Evolutionary conservation across 2,888 invertebrate genomes (phyloP).

Genomic region (Lycocerus yunnanus): DNA sequence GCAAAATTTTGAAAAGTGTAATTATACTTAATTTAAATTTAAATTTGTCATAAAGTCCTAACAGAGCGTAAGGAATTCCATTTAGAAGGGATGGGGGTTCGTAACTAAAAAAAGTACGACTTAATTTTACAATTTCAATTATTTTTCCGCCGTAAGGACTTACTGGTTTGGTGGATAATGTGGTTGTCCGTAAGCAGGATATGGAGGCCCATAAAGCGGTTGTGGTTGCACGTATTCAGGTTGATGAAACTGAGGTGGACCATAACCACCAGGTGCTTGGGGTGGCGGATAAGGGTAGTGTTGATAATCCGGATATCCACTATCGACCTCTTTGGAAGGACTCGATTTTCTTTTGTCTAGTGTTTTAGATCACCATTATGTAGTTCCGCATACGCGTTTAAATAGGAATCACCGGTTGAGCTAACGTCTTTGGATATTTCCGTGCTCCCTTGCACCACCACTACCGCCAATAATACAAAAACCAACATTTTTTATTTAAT

Average conservation of each 20-base stretch:
- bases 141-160: no score
- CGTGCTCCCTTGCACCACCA: slow-evolving; percentile 25
- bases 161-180: slow-evolving; percentile 18
- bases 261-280: slow-evolving; percentile 41
- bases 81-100: slow-evolving; percentile 28
- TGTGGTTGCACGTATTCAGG: slow-evolving; percentile 47
- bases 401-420: slow-evolving; percentile 60
- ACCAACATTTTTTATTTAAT: neutral
- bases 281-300: slow-evolving; percentile 36
- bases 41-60: slow-evolving; percentile 68
- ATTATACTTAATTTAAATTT: slow-evolving; percentile 72
- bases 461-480: slow-evolving; percentile 41
- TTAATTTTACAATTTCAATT: neutral
- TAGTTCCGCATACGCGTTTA: slow-evolving; percentile 68
- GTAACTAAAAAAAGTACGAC: slow-evolving; percentile 12
- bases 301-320: slow-evolving; percentile 51
- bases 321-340: slow-evolving; percentile 49
- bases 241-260: slow-evolving; percentile 41
- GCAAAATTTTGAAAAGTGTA: slow-evolving; percentile 73
- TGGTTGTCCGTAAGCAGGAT: slow-evolving; percentile 56
- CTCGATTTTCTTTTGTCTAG: slow-evolving; percentile 57
- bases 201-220: slow-evolving; percentile 48
- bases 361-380: slow-evolving; percentile 58
- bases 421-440: slow-evolving; percentile 40
- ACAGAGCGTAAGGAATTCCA: slow-evolving; percentile 63